phyloP scores from a whole-genome alignment of 1,140 invertebrate genomes.

The Ericerus pela region DNA sequence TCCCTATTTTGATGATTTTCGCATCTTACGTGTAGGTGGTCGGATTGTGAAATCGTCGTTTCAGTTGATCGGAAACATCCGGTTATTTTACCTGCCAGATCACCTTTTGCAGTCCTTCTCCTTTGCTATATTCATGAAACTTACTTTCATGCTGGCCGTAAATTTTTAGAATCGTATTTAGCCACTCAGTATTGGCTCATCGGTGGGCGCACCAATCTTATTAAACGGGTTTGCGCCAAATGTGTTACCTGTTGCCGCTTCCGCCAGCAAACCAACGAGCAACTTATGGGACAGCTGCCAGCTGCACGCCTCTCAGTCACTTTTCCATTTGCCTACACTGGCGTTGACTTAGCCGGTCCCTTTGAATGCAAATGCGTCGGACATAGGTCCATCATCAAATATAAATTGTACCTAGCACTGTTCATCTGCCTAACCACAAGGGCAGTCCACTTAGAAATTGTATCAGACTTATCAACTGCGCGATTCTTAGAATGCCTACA shows the following conservation, averaged over 20 bases:
- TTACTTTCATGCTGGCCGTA: conserved; percentile 25
- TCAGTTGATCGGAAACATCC: conserved; percentile 15
- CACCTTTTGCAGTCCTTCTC: conserved; percentile 27
- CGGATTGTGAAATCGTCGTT: conserved; percentile 14
- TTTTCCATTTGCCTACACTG: conserved; percentile 26
- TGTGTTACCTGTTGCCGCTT: conserved; percentile 25
- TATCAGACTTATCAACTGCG: conserved; percentile 28
- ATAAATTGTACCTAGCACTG: conserved; percentile 31
- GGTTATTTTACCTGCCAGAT: conserved; percentile 16
- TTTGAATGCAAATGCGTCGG: conserved; percentile 26
- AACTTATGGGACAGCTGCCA: conserved; percentile 28
- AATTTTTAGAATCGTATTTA: conserved; percentile 19
- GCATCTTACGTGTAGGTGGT: conserved; percentile 17
- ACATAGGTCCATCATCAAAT: conserved; percentile 19
- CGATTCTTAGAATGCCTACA: conserved; percentile 29
- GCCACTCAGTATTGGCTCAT: conserved; percentile 27
- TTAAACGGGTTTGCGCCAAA: conserved; percentile 19
- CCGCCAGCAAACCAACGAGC: conserved; percentile 8
- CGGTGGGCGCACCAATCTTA: conserved; percentile 18
- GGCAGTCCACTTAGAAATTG: conserved; percentile 32
- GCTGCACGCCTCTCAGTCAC: conserved; percentile 21
- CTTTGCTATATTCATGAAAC: conserved; percentile 24
- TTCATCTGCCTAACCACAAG: conserved; percentile 33
- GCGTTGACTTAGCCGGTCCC: conserved; percentile 32
- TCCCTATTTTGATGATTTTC: conserved; percentile 17